Evolutionary conservation across 2,797 vertebrate genomes (phyloP).

Genomic region (Sebastes nivosus): DNA sequence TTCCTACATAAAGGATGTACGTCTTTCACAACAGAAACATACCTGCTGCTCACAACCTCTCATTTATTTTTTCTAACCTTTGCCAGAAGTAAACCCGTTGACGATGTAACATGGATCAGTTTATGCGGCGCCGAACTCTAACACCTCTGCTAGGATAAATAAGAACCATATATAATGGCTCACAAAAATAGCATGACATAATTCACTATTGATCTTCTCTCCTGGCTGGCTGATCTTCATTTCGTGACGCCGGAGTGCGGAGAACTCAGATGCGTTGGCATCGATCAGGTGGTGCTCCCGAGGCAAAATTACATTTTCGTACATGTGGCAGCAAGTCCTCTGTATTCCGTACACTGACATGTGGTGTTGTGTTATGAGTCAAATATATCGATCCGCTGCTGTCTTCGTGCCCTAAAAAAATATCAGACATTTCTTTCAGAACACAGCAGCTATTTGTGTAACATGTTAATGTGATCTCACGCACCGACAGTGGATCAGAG

Average conservation of each 20-base stretch:
- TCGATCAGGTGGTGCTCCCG: constrained; percentile 60
- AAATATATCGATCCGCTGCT: constrained; percentile 51
- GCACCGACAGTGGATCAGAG: not conserved
- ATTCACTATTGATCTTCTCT: constrained; percentile 82
- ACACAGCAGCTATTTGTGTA: not conserved
- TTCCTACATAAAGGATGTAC: not conserved
- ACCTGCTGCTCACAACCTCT: not conserved
- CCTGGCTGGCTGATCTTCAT: constrained; percentile 64
- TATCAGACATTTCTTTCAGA: constrained; percentile 25
- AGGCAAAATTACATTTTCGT: constrained; percentile 63
- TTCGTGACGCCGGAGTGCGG: constrained; percentile 46
- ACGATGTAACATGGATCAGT: not conserved
- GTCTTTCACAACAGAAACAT: not conserved
- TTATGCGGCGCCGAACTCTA: not conserved
- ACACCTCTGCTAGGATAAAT: constrained; percentile 65
- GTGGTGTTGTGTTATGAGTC: constrained; percentile 57
- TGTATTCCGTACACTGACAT: constrained; percentile 26
- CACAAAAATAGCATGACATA: constrained; percentile 79
- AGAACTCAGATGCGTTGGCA: constrained; percentile 57
- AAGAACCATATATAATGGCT: constrained; percentile 68
- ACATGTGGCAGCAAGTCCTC: constrained; percentile 29
- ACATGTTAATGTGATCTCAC: constrained; percentile 21
- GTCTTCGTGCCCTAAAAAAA: constrained; percentile 22
- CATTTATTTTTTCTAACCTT: constrained; percentile 1
- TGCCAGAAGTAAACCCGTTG: not conserved